These are phyloP conservation scores for Sthenelais limicola DNA, from an alignment of 2,888 invertebrate species.

Conservation along the genomic window DNA sequence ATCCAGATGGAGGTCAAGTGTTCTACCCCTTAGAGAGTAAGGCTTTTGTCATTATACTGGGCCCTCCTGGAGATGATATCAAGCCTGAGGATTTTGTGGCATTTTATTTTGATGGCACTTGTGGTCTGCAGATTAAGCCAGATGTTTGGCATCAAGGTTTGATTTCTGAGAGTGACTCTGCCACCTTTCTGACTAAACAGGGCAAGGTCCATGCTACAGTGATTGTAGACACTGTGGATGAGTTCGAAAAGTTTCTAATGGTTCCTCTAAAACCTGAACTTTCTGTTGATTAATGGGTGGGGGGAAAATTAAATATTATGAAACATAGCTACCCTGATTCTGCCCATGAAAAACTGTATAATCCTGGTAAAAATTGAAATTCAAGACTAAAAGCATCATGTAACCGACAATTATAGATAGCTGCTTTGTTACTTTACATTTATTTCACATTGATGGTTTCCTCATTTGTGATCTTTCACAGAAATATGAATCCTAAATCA, in stretches of 20 bases:
- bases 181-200: constrained; percentile 54
- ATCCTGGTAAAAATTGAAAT: too few species aligned
- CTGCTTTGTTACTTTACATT: too few species aligned
- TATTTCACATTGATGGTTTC: too few species aligned
- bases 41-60: constrained; percentile 43
- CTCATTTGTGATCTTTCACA: too few species aligned
- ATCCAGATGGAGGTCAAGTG: constrained; percentile 57
- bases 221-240: constrained; percentile 8
- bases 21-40: constrained; percentile 50
- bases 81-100: constrained; percentile 52
- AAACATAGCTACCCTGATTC: too few species aligned
- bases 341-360: too few species aligned
- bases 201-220: constrained; percentile 30
- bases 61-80: constrained; percentile 54
- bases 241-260: constrained; percentile 17
- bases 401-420: too few species aligned
- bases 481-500: too few species aligned
- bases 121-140: constrained; percentile 56
- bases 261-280: constrained; percentile 10
- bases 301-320: too few species aligned
- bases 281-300: too few species aligned
- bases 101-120: constrained; percentile 57
- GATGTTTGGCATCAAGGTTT: constrained; percentile 56
- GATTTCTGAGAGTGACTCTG: constrained; percentile 52
- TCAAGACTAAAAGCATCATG: too few species aligned